These are phyloP conservation scores for Podarcis cretensis DNA, from an alignment of 2,113 vertebrate genomes.

Conservation along the genomic window DNA sequence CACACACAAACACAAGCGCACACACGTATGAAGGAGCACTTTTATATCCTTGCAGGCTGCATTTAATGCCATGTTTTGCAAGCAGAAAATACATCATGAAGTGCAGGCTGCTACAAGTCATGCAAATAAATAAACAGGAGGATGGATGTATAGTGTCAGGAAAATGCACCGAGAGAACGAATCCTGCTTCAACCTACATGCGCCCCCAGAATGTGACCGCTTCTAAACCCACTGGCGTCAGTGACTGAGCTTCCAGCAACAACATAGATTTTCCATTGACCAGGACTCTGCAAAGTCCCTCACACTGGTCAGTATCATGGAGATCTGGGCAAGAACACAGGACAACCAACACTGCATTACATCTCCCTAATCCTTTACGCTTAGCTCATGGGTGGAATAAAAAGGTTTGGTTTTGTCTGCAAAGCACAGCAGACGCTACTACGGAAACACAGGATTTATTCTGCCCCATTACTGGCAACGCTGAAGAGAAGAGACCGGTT, in stretches of 20 bases:
- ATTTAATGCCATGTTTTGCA: not conserved
- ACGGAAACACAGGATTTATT: slow-evolving; percentile 48
- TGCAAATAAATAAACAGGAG: not conserved
- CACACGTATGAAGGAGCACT: no score
- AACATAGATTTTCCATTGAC: not conserved
- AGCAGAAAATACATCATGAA: not conserved
- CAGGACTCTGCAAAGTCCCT: accelerated
- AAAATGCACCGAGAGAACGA: not conserved
- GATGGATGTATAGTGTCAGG: not conserved
- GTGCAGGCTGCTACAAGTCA: not conserved
- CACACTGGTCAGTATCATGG: not conserved
- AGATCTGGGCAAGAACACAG: slow-evolving; percentile 7
- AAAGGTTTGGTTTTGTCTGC: slow-evolving; percentile 64
- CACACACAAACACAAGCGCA: no score
- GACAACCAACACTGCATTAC: not conserved
- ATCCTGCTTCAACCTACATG: not conserved
- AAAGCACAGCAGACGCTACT: slow-evolving; percentile 14
- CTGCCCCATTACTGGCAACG: slow-evolving; percentile 21
- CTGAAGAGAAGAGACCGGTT: not conserved
- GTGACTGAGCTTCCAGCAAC: slow-evolving; percentile 21
- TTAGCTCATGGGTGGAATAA: slow-evolving; percentile 45
- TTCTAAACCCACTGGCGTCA: not conserved
- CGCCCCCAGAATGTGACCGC: not conserved
- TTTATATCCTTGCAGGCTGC: no score
- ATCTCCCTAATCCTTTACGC: slow-evolving; percentile 16